Evolutionary conservation across 2,888 invertebrate genomes (phyloP).

Genomic region (Acronicta leporina): DNA sequence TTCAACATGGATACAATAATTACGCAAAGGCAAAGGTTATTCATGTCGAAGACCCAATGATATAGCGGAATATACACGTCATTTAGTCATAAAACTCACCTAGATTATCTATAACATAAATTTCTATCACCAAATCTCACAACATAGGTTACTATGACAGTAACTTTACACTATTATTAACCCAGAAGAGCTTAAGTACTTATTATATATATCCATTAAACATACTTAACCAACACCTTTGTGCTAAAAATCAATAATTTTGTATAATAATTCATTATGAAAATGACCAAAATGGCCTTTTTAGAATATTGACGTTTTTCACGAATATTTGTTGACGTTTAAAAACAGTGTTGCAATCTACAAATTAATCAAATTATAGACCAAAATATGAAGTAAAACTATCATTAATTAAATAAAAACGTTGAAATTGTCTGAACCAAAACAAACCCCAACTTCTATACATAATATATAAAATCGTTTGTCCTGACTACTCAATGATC

Average conservation of each 20-base stretch:
- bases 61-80: conserved; percentile 75
- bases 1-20: neutral
- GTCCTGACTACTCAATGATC: too few relatives aligned
- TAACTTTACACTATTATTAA: conserved; percentile 37
- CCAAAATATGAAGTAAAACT: neutral
- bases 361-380: neutral
- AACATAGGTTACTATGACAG: conserved; percentile 58
- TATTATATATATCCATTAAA: conserved; percentile 39
- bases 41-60: conserved; percentile 30
- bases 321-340: conserved; percentile 52
- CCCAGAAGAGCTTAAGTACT: conserved; percentile 21
- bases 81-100: conserved; percentile 78
- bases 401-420: neutral
- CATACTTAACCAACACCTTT: conserved; percentile 59
- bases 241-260: conserved; percentile 76
- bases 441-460: too few relatives aligned
- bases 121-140: conserved; percentile 63
- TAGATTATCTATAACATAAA: conserved; percentile 53
- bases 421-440: too few relatives aligned
- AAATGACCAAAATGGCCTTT: conserved; percentile 77
- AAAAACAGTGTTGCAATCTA: conserved; percentile 29
- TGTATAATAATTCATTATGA: conserved; percentile 66
- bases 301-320: conserved; percentile 57
- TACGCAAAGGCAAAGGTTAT: conserved; percentile 25
- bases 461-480: too few relatives aligned